Base-by-base conservation (phyloP, 2,888 invertebrate genomes). In the Stenotaenia linearis region DNA sequence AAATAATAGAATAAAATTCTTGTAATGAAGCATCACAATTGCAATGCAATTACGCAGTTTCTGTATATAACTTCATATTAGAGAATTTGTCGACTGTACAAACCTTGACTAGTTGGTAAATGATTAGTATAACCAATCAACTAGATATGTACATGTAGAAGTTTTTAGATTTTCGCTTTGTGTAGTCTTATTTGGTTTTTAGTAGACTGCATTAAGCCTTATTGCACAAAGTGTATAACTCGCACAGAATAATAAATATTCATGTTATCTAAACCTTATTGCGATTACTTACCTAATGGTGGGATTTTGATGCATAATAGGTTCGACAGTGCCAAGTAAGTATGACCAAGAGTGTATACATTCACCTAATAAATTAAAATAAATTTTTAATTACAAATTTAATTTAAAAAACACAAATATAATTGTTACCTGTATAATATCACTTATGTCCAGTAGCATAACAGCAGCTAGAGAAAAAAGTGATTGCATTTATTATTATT, bases 371-470 rank as follows among this genome's bases (percentile, higher is more conserved):
- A 30, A 23, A 78, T 28, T 74, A 1, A 35, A 50, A 69, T n/a
- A n/a, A n/a, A n/a, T 61, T 15, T 75, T 30, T 28, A 77, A 18
- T 30, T 5, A 10, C 56, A 30, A 30, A 56, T 50, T 28, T 61
- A n/a, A n/a, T n/a, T n/a, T n/a, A n/a, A n/a, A 74, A 30, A n/a
- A 75, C 12, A 35, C 10, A n/a, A 56, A 12, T 10, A 77, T 79
- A n/a, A 37, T 78, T 1, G 84, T 82, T 81, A 87, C 86, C 86
- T 88, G 83, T 35, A 97, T 90, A n/a, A 96, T 92, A 88, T 98
- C 98, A 87, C 97, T 97, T 82, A 98, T 96, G 86, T 99, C 98
- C 84, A 99, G 94, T 78, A 98, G 89, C 86, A 98, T 90, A 91
- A 97, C 94, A 95, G 85, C 80, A 4, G 30, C 32, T 76, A 18